Evolutionary conservation across 1,140 invertebrate species (phyloP).

Genomic region (Drosophila funebris): DNA sequence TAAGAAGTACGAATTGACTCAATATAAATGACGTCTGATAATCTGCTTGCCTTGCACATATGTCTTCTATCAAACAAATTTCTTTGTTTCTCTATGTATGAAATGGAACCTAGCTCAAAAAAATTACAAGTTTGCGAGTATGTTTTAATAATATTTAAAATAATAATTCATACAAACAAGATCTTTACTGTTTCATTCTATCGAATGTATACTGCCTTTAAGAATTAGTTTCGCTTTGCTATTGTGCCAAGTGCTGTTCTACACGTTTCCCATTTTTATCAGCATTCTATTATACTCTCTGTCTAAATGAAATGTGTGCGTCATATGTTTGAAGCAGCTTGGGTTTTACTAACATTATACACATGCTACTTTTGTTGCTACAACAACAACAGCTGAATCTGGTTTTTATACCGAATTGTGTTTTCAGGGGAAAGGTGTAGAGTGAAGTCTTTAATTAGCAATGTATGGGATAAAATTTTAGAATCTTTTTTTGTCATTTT

Average conservation of each 20-base stretch:
- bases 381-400: too few relatives aligned
- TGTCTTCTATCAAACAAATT: too few relatives aligned
- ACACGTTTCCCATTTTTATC: neutral
- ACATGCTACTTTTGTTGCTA: neutral
- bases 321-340: constrained; percentile 16
- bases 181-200: too few relatives aligned
- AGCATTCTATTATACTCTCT: neutral
- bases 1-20: too few relatives aligned
- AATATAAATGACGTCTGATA: too few relatives aligned
- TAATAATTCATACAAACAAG: too few relatives aligned
- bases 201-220: too few relatives aligned
- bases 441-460: neutral
- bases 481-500: neutral
- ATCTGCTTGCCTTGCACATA: too few relatives aligned
- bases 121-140: too few relatives aligned
- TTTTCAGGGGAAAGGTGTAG: neutral
- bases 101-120: too few relatives aligned
- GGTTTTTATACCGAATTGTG: neutral
- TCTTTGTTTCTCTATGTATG: too few relatives aligned
- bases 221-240: neutral
- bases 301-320: neutral
- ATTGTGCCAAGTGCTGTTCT: neutral
- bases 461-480: neutral
- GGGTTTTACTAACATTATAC: constrained; percentile 13
- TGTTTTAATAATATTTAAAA: too few relatives aligned